Conservation (phyloP, 1,140 invertebrate genomes). For the Pseudomyrmex gracilis region DNA sequence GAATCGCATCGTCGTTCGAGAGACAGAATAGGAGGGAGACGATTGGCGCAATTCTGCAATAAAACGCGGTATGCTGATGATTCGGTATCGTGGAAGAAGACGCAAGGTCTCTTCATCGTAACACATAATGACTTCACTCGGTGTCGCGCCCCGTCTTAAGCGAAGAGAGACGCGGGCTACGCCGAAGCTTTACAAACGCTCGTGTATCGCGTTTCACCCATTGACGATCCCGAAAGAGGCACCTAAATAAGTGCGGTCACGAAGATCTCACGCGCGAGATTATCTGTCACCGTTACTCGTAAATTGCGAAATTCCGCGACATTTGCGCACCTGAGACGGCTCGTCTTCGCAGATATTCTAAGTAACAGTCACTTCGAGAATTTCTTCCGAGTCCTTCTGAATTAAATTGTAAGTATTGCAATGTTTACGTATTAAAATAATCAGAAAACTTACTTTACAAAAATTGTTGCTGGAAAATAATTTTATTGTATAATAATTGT, state of each 20-base stretch:
- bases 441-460: slow-evolving; percentile 32
- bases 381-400: background rate
- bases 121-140: slow-evolving; percentile 30
- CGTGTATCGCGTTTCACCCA: slow-evolving; percentile 6
- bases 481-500: slow-evolving; percentile 8
- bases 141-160: slow-evolving; percentile 1
- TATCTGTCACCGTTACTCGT: background rate
- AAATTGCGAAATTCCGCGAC: background rate
- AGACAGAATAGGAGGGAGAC: background rate
- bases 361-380: background rate
- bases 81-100: slow-evolving; percentile 55
- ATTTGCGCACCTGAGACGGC: background rate
- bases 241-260: background rate
- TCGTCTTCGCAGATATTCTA: slow-evolving; percentile 1
- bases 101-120: slow-evolving; percentile 63
- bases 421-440: slow-evolving; percentile 16
- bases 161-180: background rate
- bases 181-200: background rate
- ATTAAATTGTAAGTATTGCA: slow-evolving; percentile 38
- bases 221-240: slow-evolving; percentile 9
- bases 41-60: slow-evolving; percentile 54
- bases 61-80: slow-evolving; percentile 53
- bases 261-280: background rate
- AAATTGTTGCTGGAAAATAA: too few species aligned
- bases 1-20: slow-evolving; percentile 29